These are phyloP conservation scores for Antedon mediterranea DNA, from an alignment of 53 echinoderm and acorn worm species.

Conservation along the genomic window DNA sequence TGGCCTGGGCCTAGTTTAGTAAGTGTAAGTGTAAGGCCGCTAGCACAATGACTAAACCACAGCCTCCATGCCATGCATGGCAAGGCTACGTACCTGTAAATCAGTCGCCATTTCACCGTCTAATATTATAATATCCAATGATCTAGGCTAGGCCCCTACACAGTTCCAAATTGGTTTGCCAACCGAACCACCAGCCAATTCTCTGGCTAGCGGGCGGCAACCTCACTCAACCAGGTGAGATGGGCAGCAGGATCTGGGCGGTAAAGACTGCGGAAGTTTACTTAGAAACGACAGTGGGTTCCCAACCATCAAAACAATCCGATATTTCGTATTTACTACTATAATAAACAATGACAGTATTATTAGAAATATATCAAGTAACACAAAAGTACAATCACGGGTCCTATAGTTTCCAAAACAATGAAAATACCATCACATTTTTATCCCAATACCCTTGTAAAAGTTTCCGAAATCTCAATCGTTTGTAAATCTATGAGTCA, in stretches of 20 bases:
- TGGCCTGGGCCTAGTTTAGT: no score
- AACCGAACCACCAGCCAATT: background rate
- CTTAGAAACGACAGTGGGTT: background rate
- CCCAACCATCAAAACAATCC: background rate
- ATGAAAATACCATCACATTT: background rate
- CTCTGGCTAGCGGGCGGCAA: background rate
- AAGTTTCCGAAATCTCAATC: background rate
- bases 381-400: background rate
- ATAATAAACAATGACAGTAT: background rate
- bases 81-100: background rate
- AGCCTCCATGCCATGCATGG: no score
- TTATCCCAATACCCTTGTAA: background rate
- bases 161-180: background rate
- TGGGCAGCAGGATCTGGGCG: background rate
- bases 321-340: background rate
- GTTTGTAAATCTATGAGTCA: background rate
- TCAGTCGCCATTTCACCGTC: background rate
- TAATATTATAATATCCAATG: background rate
- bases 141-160: background rate
- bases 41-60: no score
- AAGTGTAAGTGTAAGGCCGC: no score
- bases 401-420: background rate
- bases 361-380: background rate
- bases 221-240: background rate
- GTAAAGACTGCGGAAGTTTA: constrained; percentile 1